These are phyloP conservation scores for Hippocampus abdominalis DNA, from an alignment of 2,113 vertebrate species.

Conservation along the genomic window DNA sequence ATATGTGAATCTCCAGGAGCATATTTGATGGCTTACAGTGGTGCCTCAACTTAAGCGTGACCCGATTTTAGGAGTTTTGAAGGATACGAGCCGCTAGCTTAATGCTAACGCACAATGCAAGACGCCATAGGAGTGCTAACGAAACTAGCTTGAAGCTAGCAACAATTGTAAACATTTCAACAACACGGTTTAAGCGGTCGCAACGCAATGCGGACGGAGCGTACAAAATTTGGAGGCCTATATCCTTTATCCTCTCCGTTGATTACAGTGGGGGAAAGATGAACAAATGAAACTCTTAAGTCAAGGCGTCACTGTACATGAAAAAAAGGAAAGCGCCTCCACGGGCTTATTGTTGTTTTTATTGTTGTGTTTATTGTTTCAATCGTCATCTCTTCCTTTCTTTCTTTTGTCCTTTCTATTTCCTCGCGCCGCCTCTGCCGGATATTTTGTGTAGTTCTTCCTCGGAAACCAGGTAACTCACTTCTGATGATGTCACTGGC, in stretches of 20 bases:
- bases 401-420: constrained; percentile 62
- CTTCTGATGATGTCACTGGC: constrained; percentile 47
- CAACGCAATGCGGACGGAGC: no score
- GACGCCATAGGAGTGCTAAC: no score
- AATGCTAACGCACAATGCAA: no score
- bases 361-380: constrained; percentile 17
- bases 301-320: neutral
- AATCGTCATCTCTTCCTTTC: constrained; percentile 63
- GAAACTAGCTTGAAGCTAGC: no score
- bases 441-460: constrained; percentile 94
- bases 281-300: neutral
- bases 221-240: no score
- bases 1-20: constrained; percentile 18
- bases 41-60: neutral
- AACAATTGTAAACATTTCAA: no score
- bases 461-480: constrained; percentile 99
- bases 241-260: neutral
- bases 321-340: neutral
- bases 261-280: neutral
- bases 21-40: neutral
- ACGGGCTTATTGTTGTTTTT: constrained; percentile 11
- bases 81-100: neutral
- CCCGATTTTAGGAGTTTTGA: neutral
- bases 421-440: constrained; percentile 72
- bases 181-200: no score